phyloP scores from a whole-genome alignment of 2,797 vertebrate species.

The Varecia variegata region DNA sequence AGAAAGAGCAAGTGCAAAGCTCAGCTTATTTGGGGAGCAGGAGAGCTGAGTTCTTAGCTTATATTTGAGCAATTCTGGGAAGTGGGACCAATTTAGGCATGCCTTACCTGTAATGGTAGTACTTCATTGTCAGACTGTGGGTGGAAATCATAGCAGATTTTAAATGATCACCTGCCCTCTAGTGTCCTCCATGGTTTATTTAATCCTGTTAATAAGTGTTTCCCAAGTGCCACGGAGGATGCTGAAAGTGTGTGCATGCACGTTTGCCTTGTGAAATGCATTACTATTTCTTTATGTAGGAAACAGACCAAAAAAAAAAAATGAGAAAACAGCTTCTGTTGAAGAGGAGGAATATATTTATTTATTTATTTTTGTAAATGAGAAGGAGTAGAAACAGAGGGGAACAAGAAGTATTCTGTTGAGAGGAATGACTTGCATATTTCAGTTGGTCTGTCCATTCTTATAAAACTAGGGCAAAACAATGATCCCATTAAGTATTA shows the following conservation, averaged over 20 bases:
- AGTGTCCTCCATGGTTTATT: neutral
- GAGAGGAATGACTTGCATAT: conserved; percentile 64
- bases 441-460: conserved; percentile 65
- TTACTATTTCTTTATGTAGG: neutral
- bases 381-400: neutral
- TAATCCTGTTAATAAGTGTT: neutral
- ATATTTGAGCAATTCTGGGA: neutral
- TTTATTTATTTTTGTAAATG: conserved; percentile 42
- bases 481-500: conserved; percentile 58
- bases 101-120: neutral
- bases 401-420: conserved; percentile 60
- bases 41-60: neutral
- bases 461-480: conserved; percentile 55
- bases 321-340: neutral
- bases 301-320: neutral
- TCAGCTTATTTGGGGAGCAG: neutral
- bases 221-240: neutral
- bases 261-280: neutral
- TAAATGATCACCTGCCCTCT: neutral
- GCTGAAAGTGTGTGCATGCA: neutral
- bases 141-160: neutral
- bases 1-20: neutral
- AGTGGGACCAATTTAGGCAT: neutral
- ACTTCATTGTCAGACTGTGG: neutral
- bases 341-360: neutral